Percentiles rank a stretch among this genome's conserved stretches.
These are phyloP conservation scores for Epizoanthus illoricatus DNA, from an alignment of 92 coral and sea anemone species.

Conservation along the genomic window DNA sequence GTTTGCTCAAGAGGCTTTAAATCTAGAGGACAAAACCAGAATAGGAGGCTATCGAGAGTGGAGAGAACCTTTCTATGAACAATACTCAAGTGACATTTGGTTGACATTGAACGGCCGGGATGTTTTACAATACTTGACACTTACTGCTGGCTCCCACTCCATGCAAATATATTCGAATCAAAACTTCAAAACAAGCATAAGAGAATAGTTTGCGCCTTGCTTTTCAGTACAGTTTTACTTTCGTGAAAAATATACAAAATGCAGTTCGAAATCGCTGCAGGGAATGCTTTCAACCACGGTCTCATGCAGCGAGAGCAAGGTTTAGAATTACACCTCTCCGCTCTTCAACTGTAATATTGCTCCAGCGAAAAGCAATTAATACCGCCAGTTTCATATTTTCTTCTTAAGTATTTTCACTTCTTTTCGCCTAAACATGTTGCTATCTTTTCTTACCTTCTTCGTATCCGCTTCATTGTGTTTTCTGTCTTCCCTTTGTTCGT, in stretches of 20 bases:
- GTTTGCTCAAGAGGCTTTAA: not conserved
- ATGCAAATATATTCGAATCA: not conserved
- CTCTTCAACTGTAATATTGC: constrained; percentile 25
- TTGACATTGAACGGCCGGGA: constrained; percentile 22
- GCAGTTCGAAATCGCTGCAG: constrained; percentile 34
- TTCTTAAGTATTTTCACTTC: not conserved
- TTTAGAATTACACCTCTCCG: constrained; percentile 25
- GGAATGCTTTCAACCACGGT: constrained; percentile 29
- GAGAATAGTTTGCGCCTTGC: not conserved
- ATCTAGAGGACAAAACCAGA: not conserved
- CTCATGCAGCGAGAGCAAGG: constrained; percentile 35
- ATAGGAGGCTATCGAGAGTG: not conserved
- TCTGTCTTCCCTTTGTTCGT: constrained; percentile 13
- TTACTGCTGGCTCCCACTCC: not conserved
- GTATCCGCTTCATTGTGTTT: not conserved
- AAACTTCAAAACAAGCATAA: not conserved
- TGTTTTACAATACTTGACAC: constrained; percentile 34
- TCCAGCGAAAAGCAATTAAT: constrained; percentile 39
- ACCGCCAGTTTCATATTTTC: constrained; percentile 14
- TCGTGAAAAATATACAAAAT: constrained; percentile 37
- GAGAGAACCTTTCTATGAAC: constrained; percentile 19
- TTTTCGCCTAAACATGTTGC: not conserved
- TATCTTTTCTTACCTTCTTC: constrained; percentile 17
- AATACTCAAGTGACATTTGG: constrained; percentile 26
- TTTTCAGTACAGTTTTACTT: not conserved